Evolutionary conservation across 2,113 vertebrate genomes (phyloP), one percentile per base, ranked within the genome.

Genomic region (Mionectes macconnelli): DNA sequence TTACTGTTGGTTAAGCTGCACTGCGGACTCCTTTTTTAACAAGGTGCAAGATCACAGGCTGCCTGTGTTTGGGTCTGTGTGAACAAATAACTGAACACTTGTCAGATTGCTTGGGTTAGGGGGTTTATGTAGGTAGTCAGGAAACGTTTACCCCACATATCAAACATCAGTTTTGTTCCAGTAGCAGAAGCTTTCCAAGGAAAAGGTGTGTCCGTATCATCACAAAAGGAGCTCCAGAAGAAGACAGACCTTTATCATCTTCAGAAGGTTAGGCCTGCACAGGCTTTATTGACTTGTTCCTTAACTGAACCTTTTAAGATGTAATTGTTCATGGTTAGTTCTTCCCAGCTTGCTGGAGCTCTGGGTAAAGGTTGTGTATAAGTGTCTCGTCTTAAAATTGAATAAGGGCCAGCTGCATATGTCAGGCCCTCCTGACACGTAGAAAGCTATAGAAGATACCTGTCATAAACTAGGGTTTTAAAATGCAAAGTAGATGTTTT

Each of bases 181-280:
- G 94, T 83, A 96, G 84, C 78, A 94, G 97, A 97, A 90, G 86
- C 74, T 88, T 94, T 64, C 85, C 97, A 98, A 78, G 97, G 98
- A 66, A 98, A 24, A 84, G 96, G 93, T 72, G 97, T 97, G 28
- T 98, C 98, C 17, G 23, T 88, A 35, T 98, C 97, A 11, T 97
- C 98, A 74, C 96, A 97, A 75, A 99, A 98, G 94, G 98, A 98
- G 31, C 96, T 99, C 52, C 98, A 98, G 92, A 99, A 98, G 97
- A 99, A 99, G 98, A 99, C 99, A 2, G 98, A 99, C 94, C 98
- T 99, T 64, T 99, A 99, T 97, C 98, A 99, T 72, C 99, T 99
- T 94, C 99, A 99, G 93, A 99, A 99, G 99, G 99, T 99, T 90
- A 97, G 96, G 25, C 81, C 24, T 90, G 37, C 9, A 2, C 59